Evolutionary conservation across 2,888 invertebrate genomes (phyloP), one percentile per base, ranked within the genome.

Genomic region (Aspidapion aeneum): DNA sequence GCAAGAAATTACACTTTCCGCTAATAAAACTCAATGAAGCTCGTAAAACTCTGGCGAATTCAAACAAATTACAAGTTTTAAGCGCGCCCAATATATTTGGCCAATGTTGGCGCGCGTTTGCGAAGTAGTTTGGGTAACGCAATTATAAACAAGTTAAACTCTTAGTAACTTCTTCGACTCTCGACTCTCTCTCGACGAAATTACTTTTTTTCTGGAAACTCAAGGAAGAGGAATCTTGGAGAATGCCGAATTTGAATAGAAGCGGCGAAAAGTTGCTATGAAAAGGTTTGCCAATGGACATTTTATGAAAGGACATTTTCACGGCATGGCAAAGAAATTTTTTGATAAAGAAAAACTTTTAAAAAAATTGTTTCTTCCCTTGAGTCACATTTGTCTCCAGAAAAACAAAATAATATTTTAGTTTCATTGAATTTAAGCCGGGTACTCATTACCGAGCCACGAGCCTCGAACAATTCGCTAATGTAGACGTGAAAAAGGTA

Each of bases 81-180:
- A 35, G 35, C 35, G n/a, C n/a, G 35, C 5, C 35, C 35, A 35
- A 35, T 35, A 35, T 35, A 35, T 35, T 35, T 35, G 35, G 5
- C 12, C 35, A 35, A 35, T 35, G 35, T 35, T 12, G 35, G 35
- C 35, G 35, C n/a, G n/a, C 35, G 35, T 35, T 35, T 35, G 35
- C 35, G 35, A 35, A 35, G 35, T 35, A 35, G 52, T 52, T 52
- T 52, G 17, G 18, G 52, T 52, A 52, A 52, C 17, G 17, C 52
- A 52, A 52, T 52, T 52, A 52, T 52, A 19, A 52, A 52, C 52
- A 52, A 52, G 19, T 17, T 52, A 52, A 52, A 52, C 52, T 52
- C 52, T 52, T 52, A 12, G 35, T 35, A 35, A 35, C 35, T 35
- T 35, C 35, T 35, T 35, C 35, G 12, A 35, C 35, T 35, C 35